A percentile compares a stretch with the other conserved stretches of the same genome.
These are phyloP conservation scores for Microctenopoma lineatum DNA, from an alignment of 2,797 vertebrate species.

Conservation along the genomic window DNA sequence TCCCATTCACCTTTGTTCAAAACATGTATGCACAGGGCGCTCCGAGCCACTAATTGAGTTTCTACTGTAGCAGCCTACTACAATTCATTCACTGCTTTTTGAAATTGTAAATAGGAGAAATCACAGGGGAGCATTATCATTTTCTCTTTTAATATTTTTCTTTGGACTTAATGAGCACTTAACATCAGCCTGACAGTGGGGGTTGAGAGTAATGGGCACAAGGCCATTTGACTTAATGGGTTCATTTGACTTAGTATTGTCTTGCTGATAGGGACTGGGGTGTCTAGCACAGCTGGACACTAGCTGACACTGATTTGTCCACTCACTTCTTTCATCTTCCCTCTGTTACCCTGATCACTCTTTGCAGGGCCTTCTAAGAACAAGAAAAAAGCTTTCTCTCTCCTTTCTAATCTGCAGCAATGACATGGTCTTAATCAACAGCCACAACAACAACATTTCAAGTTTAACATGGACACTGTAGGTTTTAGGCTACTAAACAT, in stretches of 20 bases:
- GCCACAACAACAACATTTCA: background rate
- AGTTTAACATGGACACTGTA: background rate
- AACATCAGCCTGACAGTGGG: conserved; percentile 59
- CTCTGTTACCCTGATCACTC: background rate
- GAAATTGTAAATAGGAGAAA: conserved; percentile 48
- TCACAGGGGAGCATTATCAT: conserved; percentile 52
- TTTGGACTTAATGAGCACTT: conserved; percentile 69
- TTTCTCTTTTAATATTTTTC: conserved; percentile 54
- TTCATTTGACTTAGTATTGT: conserved; percentile 60
- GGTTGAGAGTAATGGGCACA: conserved; percentile 60
- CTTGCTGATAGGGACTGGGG: conserved; percentile 57
- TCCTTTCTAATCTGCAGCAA: background rate
- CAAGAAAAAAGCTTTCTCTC: background rate
- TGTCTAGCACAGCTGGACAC: conserved; percentile 39
- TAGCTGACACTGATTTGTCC: conserved; percentile 29
- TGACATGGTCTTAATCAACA: background rate
- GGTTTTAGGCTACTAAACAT: background rate
- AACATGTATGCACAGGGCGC: background rate
- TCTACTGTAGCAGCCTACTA: conserved; percentile 7
- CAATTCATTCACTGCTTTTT: conserved; percentile 51
- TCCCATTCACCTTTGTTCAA: conserved; percentile 19
- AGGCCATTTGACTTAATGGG: conserved; percentile 55
- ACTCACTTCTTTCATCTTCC: conserved; percentile 22
- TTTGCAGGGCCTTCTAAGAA: conserved; percentile 8
- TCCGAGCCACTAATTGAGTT: conserved; percentile 47